Evolutionary conservation across 1,140 invertebrate genomes (phyloP).

Genomic region (Aphidius ervi): DNA sequence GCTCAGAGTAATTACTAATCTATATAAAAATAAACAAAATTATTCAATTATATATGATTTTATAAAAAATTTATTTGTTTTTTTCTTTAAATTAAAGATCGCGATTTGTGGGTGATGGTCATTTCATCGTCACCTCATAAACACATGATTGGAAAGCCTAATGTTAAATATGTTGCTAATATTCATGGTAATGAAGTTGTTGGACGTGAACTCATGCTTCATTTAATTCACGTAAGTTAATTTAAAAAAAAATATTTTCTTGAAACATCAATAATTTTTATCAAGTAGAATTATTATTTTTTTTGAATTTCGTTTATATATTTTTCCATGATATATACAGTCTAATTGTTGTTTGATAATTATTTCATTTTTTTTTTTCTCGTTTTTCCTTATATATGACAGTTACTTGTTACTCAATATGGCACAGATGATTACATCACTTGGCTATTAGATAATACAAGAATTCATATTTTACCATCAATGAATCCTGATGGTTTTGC

Average conservation of each 20-base stretch:
- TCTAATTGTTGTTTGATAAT: too few relatives aligned
- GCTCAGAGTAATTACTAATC: conserved; percentile 68
- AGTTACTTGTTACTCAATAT: conserved; percentile 81
- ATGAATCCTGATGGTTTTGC: conserved; percentile 92
- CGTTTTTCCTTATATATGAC: neutral
- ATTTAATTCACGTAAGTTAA: conserved; percentile 73
- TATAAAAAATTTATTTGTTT: neutral
- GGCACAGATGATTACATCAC: conserved; percentile 73
- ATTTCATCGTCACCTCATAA: conserved; percentile 84
- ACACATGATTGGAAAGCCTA: conserved; percentile 87
- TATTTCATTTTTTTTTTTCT: too few relatives aligned
- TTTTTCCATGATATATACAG: too few relatives aligned
- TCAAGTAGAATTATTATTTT: too few relatives aligned
- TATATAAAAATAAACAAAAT: neutral
- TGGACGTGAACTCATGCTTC: conserved; percentile 79
- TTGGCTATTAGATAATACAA: conserved; percentile 83
- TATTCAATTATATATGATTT: neutral
- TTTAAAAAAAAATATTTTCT: conserved; percentile 1
- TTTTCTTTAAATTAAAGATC: conserved; percentile 54
- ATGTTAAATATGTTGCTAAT: conserved; percentile 89
- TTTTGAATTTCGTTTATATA: too few relatives aligned
- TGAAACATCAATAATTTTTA: too few relatives aligned
- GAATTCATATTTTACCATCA: conserved; percentile 88
- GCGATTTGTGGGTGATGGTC: conserved; percentile 93
- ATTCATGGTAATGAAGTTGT: conserved; percentile 91